phyloP scores from a whole-genome alignment of 1,140 invertebrate species.

The Hycleus cichorii region DNA sequence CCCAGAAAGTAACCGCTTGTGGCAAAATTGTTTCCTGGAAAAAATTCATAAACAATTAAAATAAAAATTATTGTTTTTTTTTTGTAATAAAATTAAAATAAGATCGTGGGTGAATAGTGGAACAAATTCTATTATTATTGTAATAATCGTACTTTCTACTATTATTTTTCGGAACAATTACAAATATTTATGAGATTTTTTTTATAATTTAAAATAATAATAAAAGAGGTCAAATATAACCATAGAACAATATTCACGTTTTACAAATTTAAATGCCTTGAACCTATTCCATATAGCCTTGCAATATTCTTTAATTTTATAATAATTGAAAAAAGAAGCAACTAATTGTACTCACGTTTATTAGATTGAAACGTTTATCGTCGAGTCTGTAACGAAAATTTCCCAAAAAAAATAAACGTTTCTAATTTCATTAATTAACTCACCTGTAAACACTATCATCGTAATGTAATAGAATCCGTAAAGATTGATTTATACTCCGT shows the following conservation, averaged over 20 bases:
- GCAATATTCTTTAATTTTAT: not conserved
- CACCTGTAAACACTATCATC: constrained; percentile 84
- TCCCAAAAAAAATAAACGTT: not conserved
- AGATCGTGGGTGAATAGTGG: not conserved
- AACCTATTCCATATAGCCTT: not conserved
- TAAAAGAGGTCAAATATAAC: not conserved
- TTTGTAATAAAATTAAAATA: not conserved
- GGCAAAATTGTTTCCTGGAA: constrained; percentile 79
- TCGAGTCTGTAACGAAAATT: constrained; percentile 14
- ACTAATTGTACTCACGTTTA: constrained; percentile 4
- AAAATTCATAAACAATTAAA: constrained; percentile 22
- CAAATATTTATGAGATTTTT: no score
- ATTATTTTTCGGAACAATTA: no score
- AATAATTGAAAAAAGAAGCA: not conserved
- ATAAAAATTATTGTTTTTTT: not conserved
- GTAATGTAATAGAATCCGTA: constrained; percentile 83
- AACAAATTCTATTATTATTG: constrained; percentile 7
- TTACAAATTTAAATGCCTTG: not conserved
- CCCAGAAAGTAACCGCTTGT: constrained; percentile 88
- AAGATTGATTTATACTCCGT: constrained; percentile 74
- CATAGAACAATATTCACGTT: not conserved
- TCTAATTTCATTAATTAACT: constrained; percentile 30
- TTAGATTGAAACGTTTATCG: constrained; percentile 7
- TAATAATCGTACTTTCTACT: not conserved
- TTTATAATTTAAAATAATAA: no score